These are phyloP conservation scores for Sprattus sprattus DNA, from an alignment of 2,113 vertebrate species.

Conservation along the genomic window DNA sequence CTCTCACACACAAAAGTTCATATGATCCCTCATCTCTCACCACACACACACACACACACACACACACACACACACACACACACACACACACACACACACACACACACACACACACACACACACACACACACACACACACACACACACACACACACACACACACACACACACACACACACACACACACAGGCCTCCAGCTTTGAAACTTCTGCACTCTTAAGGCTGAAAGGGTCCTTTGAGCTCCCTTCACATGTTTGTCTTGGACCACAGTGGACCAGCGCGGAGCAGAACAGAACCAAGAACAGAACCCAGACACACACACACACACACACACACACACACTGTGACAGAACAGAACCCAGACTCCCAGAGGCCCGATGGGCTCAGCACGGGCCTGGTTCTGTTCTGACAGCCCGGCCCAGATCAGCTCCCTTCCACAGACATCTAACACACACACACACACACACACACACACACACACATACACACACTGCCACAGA, in stretches of 20 bases:
- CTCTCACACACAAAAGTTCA: neutral
- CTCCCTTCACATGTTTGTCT: constrained; percentile 14
- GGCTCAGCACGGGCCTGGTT: neutral
- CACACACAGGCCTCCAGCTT: neutral
- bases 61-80: neutral
- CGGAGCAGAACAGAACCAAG: neutral
- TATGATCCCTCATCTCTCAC: no score
- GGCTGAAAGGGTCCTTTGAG: constrained; percentile 14
- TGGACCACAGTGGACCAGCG: neutral
- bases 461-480: neutral
- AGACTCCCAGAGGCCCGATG: neutral
- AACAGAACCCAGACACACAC: no score
- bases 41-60: neutral
- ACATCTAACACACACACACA: neutral
- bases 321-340: no score
- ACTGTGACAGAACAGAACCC: no score
- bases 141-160: neutral
- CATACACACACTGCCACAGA: no score
- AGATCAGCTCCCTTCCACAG: neutral
- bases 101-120: neutral
- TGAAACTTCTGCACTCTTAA: neutral
- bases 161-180: constrained; percentile 21
- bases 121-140: neutral
- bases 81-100: neutral
- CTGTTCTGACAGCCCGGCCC: neutral